Conservation (phyloP, 1,140 invertebrate species). For the Gonioctena quinquepunctata region DNA sequence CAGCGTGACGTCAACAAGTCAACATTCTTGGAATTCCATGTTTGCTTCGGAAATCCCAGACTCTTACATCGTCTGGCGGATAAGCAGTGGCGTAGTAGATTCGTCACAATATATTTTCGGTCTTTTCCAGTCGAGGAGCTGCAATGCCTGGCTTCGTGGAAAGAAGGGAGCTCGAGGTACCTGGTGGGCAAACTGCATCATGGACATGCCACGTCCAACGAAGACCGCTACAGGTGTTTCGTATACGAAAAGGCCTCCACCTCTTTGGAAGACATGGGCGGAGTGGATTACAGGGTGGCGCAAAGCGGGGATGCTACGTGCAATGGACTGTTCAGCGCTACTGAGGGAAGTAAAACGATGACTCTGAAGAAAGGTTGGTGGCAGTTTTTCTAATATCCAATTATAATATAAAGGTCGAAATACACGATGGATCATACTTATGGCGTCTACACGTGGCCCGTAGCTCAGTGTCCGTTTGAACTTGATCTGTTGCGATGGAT, state of each 20-base stretch:
- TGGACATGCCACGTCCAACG: slow-evolving; percentile 84
- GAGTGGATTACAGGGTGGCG: slow-evolving; percentile 75
- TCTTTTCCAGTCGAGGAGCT: slow-evolving; percentile 81
- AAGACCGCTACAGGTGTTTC: slow-evolving; percentile 90
- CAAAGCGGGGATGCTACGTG: slow-evolving; percentile 89
- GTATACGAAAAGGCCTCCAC: slow-evolving; percentile 78
- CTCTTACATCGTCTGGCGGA: no score
- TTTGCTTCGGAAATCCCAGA: no score
- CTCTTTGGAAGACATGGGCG: slow-evolving; percentile 53
- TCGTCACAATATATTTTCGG: no score
- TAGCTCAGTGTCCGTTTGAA: no score
- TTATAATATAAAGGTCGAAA: no score
- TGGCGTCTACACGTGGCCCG: no score
- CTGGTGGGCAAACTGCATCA: slow-evolving; percentile 80
- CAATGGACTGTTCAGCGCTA: slow-evolving; percentile 80
- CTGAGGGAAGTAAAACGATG: slow-evolving; percentile 76
- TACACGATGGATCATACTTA: no score
- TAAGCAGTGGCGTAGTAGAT: no score
- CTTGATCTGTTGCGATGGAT: no score
- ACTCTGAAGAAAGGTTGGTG: slow-evolving; percentile 69
- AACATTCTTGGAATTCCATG: no score
- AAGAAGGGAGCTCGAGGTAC: slow-evolving; percentile 84
- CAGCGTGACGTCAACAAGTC: no score
- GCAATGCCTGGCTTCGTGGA: slow-evolving; percentile 85
- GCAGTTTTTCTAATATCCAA: no score